These are phyloP conservation scores for Galbula dea DNA, from an alignment of 2,113 vertebrate species.

Conservation along the genomic window DNA sequence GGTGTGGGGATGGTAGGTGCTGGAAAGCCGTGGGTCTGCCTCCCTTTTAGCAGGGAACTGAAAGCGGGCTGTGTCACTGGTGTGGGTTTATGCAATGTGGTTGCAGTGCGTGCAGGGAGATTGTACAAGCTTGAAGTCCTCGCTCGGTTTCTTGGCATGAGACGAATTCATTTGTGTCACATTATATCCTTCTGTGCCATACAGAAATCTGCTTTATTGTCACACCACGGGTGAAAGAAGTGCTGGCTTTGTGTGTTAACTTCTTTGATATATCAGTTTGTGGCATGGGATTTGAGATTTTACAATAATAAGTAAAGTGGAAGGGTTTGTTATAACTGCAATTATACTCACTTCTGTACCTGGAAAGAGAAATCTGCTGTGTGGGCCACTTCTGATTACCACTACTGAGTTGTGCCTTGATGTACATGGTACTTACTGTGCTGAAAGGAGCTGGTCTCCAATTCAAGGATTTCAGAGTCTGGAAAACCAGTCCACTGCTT, in stretches of 20 bases:
- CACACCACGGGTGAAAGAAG: accelerated
- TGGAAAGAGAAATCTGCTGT: not conserved
- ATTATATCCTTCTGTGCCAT: not conserved
- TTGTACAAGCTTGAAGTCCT: not conserved
- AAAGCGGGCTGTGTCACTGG: not conserved
- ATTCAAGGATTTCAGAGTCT: not conserved
- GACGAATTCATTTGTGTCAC: not conserved
- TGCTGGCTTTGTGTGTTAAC: not conserved
- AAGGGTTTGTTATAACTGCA: not conserved
- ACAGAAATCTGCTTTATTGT: not conserved
- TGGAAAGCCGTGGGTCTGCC: not conserved
- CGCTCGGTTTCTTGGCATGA: not conserved
- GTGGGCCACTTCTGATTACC: not conserved
- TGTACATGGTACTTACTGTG: not conserved
- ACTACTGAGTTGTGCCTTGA: not conserved
- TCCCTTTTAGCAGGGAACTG: not conserved
- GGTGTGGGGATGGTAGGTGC: not conserved
- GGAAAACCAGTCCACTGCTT: not conserved
- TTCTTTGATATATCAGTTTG: not conserved
- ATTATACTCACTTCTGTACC: not conserved
- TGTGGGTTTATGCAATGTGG: accelerated
- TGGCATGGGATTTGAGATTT: not conserved
- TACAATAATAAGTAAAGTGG: not conserved
- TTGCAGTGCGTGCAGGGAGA: not conserved
- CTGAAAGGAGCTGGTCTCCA: not conserved